Evolutionary conservation across 2,888 invertebrate genomes (phyloP).

Genomic region (Acanthosoma haemorrhoidale): DNA sequence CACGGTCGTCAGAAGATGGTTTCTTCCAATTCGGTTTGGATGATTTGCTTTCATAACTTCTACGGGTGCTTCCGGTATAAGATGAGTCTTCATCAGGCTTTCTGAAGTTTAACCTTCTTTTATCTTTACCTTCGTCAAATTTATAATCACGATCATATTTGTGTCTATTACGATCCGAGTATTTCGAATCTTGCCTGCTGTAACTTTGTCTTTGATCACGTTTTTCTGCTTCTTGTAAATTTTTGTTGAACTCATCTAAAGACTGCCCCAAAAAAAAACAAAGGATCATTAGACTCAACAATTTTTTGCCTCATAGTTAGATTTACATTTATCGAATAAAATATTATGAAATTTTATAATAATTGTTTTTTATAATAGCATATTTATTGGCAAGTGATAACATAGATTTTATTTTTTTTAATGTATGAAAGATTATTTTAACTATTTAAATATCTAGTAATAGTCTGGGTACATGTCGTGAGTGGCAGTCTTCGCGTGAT

Average conservation of each 20-base stretch:
- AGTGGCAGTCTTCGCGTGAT: too few relatives aligned
- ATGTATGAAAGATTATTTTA: too few relatives aligned
- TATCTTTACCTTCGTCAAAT: neutral
- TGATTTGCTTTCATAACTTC: neutral
- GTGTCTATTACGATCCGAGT: neutral
- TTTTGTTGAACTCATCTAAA: constrained; percentile 49
- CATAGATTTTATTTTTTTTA: too few relatives aligned
- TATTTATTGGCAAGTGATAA: too few relatives aligned
- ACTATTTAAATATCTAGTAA: too few relatives aligned
- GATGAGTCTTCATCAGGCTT: constrained; percentile 42
- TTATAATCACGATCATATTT: constrained; percentile 1
- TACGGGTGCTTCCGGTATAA: neutral
- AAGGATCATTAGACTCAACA: too few relatives aligned
- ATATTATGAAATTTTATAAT: too few relatives aligned
- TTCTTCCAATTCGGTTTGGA: constrained; percentile 30
- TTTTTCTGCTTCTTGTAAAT: constrained; percentile 52
- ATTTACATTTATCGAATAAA: too few relatives aligned
- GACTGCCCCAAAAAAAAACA: constrained; percentile 47
- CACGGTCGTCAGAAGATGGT: neutral
- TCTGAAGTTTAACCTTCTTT: constrained; percentile 40
- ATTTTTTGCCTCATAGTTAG: too few relatives aligned
- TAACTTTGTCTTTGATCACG: constrained; percentile 7
- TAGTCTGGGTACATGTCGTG: too few relatives aligned
- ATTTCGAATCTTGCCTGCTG: neutral
- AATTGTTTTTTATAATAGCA: too few relatives aligned